Percentiles rank a stretch among this genome's conserved stretches.
Evolutionary conservation across 2,888 invertebrate species (phyloP).

Genomic region (Aethes cnicana): DNA sequence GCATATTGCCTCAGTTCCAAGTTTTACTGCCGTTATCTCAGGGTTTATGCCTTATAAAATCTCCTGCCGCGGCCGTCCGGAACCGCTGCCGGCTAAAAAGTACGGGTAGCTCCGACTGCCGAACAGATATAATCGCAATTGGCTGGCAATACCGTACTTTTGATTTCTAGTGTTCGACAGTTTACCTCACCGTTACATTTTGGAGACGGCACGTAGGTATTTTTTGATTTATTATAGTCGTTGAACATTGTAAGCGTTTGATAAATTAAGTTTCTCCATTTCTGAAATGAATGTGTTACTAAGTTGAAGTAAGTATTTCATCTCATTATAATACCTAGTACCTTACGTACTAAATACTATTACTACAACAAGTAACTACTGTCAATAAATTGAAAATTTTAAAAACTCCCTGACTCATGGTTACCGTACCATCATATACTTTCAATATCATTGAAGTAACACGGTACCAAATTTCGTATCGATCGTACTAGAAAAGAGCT

Average conservation of each 20-base stretch:
- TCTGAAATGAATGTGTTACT: neutral
- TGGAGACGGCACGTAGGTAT: neutral
- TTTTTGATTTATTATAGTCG: conserved; percentile 14
- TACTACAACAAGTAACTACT: no score
- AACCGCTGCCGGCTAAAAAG: conserved; percentile 57
- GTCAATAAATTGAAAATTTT: no score
- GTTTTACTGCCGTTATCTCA: conserved; percentile 72
- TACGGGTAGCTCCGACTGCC: conserved; percentile 43
- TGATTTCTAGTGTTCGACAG: conserved; percentile 18
- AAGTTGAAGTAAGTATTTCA: no score
- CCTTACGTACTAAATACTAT: no score
- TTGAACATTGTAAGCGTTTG: neutral
- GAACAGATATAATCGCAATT: conserved; percentile 62
- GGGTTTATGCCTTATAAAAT: conserved; percentile 76
- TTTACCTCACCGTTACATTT: conserved; percentile 14
- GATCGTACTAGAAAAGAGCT: no score
- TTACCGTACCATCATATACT: no score
- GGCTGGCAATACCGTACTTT: conserved; percentile 49
- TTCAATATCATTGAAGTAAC: no score
- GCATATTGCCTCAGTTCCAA: conserved; percentile 72
- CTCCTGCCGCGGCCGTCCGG: conserved; percentile 59
- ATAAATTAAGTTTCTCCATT: neutral
- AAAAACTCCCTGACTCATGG: no score
- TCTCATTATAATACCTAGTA: no score
- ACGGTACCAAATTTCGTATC: no score